Evolutionary conservation across 2,797 vertebrate genomes (phyloP).

Genomic region (Fratercula arctica): DNA sequence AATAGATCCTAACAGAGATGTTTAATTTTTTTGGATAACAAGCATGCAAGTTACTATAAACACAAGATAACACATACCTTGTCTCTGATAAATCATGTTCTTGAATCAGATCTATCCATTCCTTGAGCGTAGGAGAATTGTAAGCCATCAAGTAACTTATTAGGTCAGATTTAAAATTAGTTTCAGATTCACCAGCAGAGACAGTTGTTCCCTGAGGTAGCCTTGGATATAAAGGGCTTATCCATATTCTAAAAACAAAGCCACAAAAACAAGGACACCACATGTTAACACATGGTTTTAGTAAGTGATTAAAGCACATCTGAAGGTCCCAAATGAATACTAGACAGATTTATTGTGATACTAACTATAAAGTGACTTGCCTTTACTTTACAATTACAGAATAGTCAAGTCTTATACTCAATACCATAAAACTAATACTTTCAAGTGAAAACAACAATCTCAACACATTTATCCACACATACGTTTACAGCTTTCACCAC

Average conservation of each 20-base stretch:
- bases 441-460: not conserved
- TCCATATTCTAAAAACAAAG: constrained; percentile 85
- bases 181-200: constrained; percentile 87
- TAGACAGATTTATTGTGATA: not conserved
- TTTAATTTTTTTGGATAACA: not conserved
- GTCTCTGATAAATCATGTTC: constrained; percentile 93
- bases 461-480: not conserved
- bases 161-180: constrained; percentile 91
- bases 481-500: not conserved
- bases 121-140: constrained; percentile 80
- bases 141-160: constrained; percentile 89
- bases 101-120: constrained; percentile 89
- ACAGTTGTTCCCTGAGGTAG: constrained; percentile 78
- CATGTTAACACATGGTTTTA: not conserved
- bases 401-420: not conserved
- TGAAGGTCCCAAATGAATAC: not conserved
- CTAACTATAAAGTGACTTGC: not conserved
- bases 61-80: constrained; percentile 60
- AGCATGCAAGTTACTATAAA: not conserved
- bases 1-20: not conserved
- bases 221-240: constrained; percentile 92
- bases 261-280: not conserved
- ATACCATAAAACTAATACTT: not conserved
- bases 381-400: not conserved
- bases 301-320: not conserved